Conservation (phyloP, 2,113 vertebrate species). For the Saguinus imperator region DNA sequence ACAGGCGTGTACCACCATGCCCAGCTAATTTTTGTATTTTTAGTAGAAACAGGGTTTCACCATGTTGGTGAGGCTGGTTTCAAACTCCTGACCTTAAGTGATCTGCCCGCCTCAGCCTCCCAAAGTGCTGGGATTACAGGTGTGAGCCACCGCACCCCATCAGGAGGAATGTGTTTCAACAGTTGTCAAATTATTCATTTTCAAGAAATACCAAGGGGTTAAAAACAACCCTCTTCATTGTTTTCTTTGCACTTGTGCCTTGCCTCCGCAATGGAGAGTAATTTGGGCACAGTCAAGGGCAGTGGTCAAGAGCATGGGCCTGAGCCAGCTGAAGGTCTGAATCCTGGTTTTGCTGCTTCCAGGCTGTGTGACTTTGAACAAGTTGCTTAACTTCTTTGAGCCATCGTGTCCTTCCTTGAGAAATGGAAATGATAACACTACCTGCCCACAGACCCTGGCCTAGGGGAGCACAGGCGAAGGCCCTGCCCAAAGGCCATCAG, state of each 20-base stretch:
- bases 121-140: too few relatives aligned
- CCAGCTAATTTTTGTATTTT: too few relatives aligned
- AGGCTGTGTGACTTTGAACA: not conserved
- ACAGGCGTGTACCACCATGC: too few relatives aligned
- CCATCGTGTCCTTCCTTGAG: not conserved
- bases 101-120: too few relatives aligned
- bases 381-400: not conserved
- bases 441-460: not conserved
- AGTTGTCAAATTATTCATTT: not conserved
- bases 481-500: not conserved
- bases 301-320: fast-evolving
- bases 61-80: too few relatives aligned
- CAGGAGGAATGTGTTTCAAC: too few relatives aligned
- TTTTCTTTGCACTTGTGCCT: not conserved
- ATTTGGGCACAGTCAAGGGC: not conserved
- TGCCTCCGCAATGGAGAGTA: fast-evolving
- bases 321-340: too few relatives aligned
- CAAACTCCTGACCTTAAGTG: too few relatives aligned
- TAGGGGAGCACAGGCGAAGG: fast-evolving
- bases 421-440: fast-evolving
- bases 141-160: fast-evolving
- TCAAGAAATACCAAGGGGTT: not conserved
- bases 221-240: too few relatives aligned
- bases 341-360: not conserved
- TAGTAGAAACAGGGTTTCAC: too few relatives aligned